These are phyloP conservation scores for Enteromius radiatus DNA, from an alignment of 2,797 vertebrate species.

Conservation along the genomic window DNA sequence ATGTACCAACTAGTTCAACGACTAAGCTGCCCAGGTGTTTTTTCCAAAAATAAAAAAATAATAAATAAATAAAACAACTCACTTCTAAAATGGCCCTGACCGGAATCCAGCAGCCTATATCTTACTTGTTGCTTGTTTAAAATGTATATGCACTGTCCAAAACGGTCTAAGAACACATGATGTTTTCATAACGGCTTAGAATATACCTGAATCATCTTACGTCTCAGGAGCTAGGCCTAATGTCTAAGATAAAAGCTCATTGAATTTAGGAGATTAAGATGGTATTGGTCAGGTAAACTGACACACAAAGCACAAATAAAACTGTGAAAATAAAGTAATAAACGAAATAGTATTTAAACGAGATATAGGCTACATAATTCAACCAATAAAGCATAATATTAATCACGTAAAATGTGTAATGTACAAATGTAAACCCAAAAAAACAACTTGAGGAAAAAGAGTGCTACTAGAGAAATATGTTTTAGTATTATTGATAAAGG, in stretches of 20 bases:
- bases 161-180: too few species aligned
- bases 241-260: background rate
- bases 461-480: background rate
- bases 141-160: background rate
- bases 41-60: background rate
- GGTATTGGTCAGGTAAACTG: background rate
- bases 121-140: background rate
- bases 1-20: background rate
- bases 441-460: background rate
- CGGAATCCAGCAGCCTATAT: background rate
- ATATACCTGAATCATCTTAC: background rate
- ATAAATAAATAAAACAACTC: background rate
- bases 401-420: background rate
- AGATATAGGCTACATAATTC: background rate
- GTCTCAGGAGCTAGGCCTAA: background rate
- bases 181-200: background rate
- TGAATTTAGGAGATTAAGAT: background rate
- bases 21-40: background rate
- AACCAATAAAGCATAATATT: background rate
- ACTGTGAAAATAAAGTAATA: background rate
- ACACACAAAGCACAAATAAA: background rate
- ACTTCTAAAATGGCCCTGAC: background rate
- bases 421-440: too few species aligned
- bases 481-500: background rate
- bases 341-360: background rate